Conservation (phyloP, 2,888 invertebrate genomes). For the Caenorhabditis japonica region DNA sequence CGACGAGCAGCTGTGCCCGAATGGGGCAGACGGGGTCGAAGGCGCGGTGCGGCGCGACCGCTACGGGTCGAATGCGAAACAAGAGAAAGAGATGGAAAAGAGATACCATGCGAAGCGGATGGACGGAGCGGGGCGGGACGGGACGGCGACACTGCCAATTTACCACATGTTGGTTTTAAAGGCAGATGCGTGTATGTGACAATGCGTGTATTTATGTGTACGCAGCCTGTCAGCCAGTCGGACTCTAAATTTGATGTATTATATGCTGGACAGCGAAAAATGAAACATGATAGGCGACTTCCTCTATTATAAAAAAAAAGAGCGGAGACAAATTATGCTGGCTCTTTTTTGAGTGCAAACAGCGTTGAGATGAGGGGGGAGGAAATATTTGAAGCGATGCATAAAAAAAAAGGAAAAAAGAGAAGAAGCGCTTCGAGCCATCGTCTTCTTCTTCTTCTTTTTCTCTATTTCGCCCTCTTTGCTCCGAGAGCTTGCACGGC, state of each 20-base stretch:
- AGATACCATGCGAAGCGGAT: constrained; percentile 35
- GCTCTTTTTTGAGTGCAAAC: constrained; percentile 23
- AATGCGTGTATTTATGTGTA: too few species aligned
- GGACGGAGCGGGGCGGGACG: constrained; percentile 6
- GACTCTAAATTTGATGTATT: too few species aligned
- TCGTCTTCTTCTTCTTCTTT: constrained; percentile 19
- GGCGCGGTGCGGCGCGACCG: too few species aligned
- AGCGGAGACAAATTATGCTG: constrained; percentile 27
- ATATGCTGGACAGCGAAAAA: constrained; percentile 1
- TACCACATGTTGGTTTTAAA: constrained; percentile 47
- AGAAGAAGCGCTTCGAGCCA: background rate
- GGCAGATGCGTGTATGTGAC: constrained; percentile 26
- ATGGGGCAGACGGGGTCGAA: constrained; percentile 11
- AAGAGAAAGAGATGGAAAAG: constrained; percentile 29
- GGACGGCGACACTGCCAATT: constrained; percentile 39
- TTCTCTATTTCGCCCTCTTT: constrained; percentile 7
- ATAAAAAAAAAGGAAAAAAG: background rate
- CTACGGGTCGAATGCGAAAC: too few species aligned
- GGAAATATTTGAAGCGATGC: constrained; percentile 6
- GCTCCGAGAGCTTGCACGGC: constrained; percentile 4
- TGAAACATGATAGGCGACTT: background rate
- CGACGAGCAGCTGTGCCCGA: constrained; percentile 42
- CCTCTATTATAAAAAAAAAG: constrained; percentile 16
- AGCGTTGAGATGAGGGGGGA: constrained; percentile 28
- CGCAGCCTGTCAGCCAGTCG: too few species aligned